phyloP scores from a whole-genome alignment of 2,888 invertebrate species.

The Bruchidius siliquastri region DNA sequence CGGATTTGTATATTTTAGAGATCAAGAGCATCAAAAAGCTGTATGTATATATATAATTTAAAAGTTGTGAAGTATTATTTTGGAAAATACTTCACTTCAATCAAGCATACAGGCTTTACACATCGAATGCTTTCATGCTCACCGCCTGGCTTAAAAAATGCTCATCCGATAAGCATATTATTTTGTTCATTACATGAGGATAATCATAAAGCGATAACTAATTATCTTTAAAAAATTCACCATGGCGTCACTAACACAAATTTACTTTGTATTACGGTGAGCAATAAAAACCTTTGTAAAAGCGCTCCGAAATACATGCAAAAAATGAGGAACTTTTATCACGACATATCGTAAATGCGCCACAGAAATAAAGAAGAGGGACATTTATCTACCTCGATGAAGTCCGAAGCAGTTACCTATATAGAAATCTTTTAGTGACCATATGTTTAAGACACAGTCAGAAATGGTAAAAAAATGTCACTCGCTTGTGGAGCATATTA shows the following conservation, averaged over 20 bases:
- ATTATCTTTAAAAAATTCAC: constrained; percentile 3
- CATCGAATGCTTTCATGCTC: neutral
- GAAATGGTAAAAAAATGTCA: too few relatives aligned
- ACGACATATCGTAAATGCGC: neutral
- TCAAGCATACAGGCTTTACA: neutral
- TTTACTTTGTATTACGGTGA: neutral
- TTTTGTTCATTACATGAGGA: constrained; percentile 5
- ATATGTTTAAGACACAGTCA: too few relatives aligned
- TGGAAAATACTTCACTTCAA: neutral
- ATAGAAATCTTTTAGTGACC: too few relatives aligned
- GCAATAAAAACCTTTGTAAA: neutral
- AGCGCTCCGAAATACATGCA: neutral
- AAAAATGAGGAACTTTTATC: neutral
- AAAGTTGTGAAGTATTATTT: neutral
- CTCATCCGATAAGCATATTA: neutral
- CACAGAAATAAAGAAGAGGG: too few relatives aligned
- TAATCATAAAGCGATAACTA: neutral
- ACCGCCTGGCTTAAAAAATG: neutral
- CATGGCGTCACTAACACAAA: neutral
- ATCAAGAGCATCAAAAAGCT: too few relatives aligned
- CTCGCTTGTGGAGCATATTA: too few relatives aligned
- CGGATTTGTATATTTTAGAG: too few relatives aligned
- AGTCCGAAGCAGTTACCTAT: too few relatives aligned
- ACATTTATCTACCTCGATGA: too few relatives aligned
- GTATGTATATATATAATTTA: too few relatives aligned